These are phyloP conservation scores for Chascanopsetta lugubris DNA, from an alignment of 2,113 vertebrate species.

Conservation along the genomic window DNA sequence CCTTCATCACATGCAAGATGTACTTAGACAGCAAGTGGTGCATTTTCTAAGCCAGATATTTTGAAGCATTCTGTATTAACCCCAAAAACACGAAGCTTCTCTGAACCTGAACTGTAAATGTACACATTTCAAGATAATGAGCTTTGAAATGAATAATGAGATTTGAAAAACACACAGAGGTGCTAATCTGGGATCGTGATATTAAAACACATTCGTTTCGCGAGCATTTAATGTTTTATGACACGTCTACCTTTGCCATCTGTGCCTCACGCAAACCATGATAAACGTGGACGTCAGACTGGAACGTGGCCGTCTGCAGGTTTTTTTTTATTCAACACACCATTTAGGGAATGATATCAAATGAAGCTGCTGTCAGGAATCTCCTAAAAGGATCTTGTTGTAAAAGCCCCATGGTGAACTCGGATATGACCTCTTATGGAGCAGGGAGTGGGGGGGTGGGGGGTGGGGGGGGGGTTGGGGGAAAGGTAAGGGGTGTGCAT, in stretches of 20 bases:
- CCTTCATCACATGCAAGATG: no score
- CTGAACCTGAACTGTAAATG: conserved; percentile 20
- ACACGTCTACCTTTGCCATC: conserved; percentile 48
- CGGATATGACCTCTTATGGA: conserved; percentile 47
- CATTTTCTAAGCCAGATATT: conserved; percentile 43
- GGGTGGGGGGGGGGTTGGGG: conserved; percentile 9
- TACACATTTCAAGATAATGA: conserved; percentile 36
- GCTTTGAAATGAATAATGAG: conserved; percentile 44
- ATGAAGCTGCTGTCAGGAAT: conserved; percentile 39
- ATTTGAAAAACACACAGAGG: conserved; percentile 3
- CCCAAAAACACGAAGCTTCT: conserved; percentile 24
- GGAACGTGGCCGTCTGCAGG: conserved; percentile 27
- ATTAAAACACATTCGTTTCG: conserved; percentile 33
- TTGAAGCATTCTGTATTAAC: conserved; percentile 16
- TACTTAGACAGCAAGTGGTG: conserved; percentile 22
- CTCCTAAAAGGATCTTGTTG: conserved; percentile 19
- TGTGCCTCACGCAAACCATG: conserved; percentile 42
- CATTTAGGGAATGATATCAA: conserved; percentile 45
- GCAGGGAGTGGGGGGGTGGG: conserved; percentile 7
- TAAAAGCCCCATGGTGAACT: conserved; percentile 43
- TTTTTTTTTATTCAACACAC: conserved; percentile 43
- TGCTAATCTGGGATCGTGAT: conserved; percentile 45
- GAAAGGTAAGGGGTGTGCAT: conserved; percentile 26
- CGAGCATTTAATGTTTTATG: conserved; percentile 46
- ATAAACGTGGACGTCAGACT: conserved; percentile 35